Conservation (phyloP, 2,113 vertebrate species). For the Synodontis membranacea region DNA sequence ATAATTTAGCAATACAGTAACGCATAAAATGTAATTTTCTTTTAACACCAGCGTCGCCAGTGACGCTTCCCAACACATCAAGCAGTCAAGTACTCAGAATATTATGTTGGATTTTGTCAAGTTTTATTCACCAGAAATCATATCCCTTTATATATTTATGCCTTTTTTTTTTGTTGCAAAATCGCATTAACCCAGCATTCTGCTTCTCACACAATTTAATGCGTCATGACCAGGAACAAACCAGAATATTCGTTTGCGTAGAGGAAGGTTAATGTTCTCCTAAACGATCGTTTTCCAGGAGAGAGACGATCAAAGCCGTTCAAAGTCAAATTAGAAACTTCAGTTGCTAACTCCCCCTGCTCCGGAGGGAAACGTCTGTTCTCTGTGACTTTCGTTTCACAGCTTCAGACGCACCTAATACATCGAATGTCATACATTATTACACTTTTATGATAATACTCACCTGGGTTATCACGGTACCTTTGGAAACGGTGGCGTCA, state of each 20-base stretch:
- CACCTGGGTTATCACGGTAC: not conserved
- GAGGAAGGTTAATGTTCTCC: slow-evolving; percentile 38
- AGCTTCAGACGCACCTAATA: not conserved
- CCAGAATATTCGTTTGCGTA: slow-evolving; percentile 18
- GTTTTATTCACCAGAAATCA: slow-evolving; percentile 25
- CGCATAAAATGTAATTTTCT: not conserved
- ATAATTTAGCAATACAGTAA: slow-evolving; percentile 1
- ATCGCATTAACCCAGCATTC: not conserved
- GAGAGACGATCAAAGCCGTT: slow-evolving; percentile 25
- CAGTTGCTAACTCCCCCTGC: not conserved
- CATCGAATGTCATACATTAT: not conserved
- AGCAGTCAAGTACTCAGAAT: not conserved
- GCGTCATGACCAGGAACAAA: not conserved
- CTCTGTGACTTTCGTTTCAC: not conserved
- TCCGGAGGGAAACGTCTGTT: not conserved
- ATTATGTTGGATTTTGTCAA: not conserved
- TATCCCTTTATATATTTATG: slow-evolving; percentile 11
- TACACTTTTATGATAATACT: slow-evolving; percentile 6
- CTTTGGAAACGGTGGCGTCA: not conserved
- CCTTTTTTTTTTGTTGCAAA: not conserved
- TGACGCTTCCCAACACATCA: not conserved
- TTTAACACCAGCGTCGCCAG: not conserved
- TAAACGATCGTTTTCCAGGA: slow-evolving; percentile 7
- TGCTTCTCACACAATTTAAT: slow-evolving; percentile 17
- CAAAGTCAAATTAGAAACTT: slow-evolving; percentile 39